Base-by-base conservation (phyloP, 1,140 invertebrate species). In the Micrasema minimum region DNA sequence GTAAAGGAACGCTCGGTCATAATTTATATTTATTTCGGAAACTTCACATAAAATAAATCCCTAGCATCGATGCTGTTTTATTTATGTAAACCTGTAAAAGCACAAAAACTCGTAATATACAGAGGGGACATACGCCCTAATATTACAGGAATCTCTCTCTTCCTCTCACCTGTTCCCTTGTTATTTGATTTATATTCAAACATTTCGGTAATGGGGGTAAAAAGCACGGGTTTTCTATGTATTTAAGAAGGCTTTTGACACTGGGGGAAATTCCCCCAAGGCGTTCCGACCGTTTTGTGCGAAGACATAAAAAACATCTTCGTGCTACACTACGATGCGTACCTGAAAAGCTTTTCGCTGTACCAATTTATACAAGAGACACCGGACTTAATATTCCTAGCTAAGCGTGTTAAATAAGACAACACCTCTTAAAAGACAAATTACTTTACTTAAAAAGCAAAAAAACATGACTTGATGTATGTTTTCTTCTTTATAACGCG, bases 301-400 rank as follows among this genome's bases (percentile, higher is more conserved):
- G 41, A 4, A 6, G 35, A 65, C 20, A 16, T 48, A 65, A 65
- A 62, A 65, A 41, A 6, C n/a, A 41, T 37, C n/a, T 22, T 16
- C 57, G 9, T 16, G 23, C 38, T 23, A 4, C 22, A 11, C 31
- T 7, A 57, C 31, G 45, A 65, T 14, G 16, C 7, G 12, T 64
- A 65, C 61, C 61, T 45, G 45, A 48, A 65, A 65, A 48, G 41
- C 43, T 65, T 50, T 65, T 65, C 50, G 61, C 45, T 48, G 43
- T 50, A 65, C 23, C 45, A 65, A 65, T 65, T 50, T 65, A 14
- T 31, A 65, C 6, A 14, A 57, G 31, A 57, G 0, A 26, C 50
- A 12, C 53, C n/a, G 53, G 31, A 31, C 31, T 57, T 57, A 16
- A 35, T 35, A 35, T 57, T 35, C 53, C 12, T 37, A 31, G n/a